Evolutionary conservation across 2,113 vertebrate genomes (phyloP).

Genomic region (Vulpes ferrilata): DNA sequence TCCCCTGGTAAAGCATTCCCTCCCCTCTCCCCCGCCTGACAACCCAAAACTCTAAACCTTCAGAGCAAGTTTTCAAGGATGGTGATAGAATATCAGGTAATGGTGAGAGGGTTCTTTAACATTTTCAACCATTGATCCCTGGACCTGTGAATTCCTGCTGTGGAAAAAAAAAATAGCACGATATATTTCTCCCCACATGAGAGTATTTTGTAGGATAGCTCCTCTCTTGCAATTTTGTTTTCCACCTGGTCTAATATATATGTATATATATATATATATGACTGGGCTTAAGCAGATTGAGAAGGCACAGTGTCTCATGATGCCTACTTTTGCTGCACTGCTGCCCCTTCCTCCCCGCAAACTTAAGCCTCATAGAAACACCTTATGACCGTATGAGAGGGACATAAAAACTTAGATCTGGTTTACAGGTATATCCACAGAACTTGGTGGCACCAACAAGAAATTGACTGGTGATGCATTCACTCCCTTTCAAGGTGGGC

Average conservation of each 20-base stretch:
- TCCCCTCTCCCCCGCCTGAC: neutral
- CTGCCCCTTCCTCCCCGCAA: neutral
- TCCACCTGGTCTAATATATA: neutral
- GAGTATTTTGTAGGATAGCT: neutral
- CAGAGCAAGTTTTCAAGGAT: neutral
- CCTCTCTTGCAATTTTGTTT: neutral
- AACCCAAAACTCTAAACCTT: neutral
- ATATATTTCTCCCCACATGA: neutral
- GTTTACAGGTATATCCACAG: neutral
- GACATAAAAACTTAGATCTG: neutral
- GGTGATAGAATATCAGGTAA: too few relatives aligned
- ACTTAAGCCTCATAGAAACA: neutral
- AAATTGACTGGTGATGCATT: neutral
- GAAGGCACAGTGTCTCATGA: neutral
- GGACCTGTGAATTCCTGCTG: neutral
- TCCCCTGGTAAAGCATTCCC: neutral
- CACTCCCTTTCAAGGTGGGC: neutral
- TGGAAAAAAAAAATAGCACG: neutral
- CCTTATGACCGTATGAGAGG: too few relatives aligned
- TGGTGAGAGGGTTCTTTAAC: neutral
- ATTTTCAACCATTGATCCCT: neutral
- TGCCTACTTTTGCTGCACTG: neutral
- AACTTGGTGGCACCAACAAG: neutral
- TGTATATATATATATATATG: too few relatives aligned
- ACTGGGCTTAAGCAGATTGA: neutral